A percentile compares a stretch with the other conserved stretches of the same genome.
phyloP scores from a whole-genome alignment of 1,140 invertebrate species.

The Maniola jurtina region DNA sequence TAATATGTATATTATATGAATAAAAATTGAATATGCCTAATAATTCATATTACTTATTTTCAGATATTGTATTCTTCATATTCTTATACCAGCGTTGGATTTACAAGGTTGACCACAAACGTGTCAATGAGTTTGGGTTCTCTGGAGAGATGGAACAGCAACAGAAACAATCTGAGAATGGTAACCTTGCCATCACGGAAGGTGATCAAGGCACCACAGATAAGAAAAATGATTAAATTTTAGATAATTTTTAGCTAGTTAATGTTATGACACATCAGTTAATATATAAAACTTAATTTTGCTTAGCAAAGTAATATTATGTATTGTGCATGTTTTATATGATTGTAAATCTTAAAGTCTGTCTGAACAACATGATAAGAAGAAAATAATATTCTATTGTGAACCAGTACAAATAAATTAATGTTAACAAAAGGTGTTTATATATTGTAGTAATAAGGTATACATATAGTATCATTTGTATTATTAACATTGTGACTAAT shows the following conservation, averaged over 20 bases:
- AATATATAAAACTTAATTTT: neutral
- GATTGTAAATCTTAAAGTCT: neutral
- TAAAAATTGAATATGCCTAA: neutral
- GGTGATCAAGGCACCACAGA: conserved; percentile 48
- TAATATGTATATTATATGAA: neutral
- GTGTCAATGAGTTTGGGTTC: conserved; percentile 98
- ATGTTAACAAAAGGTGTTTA: neutral
- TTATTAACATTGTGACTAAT: neutral
- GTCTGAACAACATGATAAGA: conserved; percentile 7
- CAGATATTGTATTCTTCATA: conserved; percentile 98
- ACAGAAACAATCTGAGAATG: conserved; percentile 60
- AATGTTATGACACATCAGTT: conserved; percentile 1
- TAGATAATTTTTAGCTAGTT: conserved; percentile 16
- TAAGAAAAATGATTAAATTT: conserved; percentile 75
- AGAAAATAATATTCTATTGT: conserved; percentile 3
- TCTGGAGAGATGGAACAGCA: conserved; percentile 85
- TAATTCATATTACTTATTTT: conserved; percentile 14
- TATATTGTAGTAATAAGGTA: neutral
- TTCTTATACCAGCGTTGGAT: conserved; percentile 99
- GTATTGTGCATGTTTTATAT: neutral
- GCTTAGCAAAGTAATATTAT: conserved; percentile 6
- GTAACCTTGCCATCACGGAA: conserved; percentile 57
- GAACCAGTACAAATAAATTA: conserved; percentile 4
- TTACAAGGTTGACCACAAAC: conserved; percentile 95
- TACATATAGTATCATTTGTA: neutral